phyloP scores from a whole-genome alignment of 1,140 invertebrate genomes.

The Cylas formicarius region DNA sequence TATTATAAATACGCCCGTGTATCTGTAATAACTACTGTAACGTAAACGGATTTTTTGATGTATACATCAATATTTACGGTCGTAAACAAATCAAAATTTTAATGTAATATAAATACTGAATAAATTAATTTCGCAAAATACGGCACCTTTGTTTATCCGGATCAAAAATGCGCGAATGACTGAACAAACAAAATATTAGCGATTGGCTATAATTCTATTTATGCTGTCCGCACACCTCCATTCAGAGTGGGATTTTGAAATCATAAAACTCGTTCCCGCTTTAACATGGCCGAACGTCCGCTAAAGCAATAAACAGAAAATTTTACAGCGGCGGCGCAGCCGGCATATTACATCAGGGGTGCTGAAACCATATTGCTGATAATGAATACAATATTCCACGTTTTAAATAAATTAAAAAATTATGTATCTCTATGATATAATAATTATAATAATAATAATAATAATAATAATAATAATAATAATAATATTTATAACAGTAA shows the following conservation, averaged over 20 bases:
- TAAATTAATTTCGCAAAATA: constrained; percentile 33
- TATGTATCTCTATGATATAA: too few species aligned
- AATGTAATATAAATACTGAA: constrained; percentile 24
- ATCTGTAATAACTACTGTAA: constrained; percentile 16
- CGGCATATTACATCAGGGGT: too few species aligned
- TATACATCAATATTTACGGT: constrained; percentile 24
- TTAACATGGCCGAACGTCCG: constrained; percentile 33
- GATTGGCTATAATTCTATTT: constrained; percentile 41
- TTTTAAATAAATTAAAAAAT: too few species aligned
- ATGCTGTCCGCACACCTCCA: constrained; percentile 37
- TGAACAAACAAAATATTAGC: constrained; percentile 40
- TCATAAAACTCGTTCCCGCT: constrained; percentile 32
- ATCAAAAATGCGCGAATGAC: constrained; percentile 38
- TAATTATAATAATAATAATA: too few species aligned
- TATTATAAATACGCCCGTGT: neutral
- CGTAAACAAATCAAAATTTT: constrained; percentile 23
- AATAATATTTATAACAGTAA: too few species aligned
- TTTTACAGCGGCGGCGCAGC: too few species aligned
- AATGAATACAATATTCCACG: too few species aligned
- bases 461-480: too few species aligned
- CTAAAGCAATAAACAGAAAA: constrained; percentile 40
- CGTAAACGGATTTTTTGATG: constrained; percentile 24
- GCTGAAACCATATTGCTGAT: too few species aligned
- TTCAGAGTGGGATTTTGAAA: constrained; percentile 27
- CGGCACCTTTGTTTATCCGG: constrained; percentile 37